Evolutionary conservation across 2,888 invertebrate genomes (phyloP).

Genomic region (Drosophila paramelanica): DNA sequence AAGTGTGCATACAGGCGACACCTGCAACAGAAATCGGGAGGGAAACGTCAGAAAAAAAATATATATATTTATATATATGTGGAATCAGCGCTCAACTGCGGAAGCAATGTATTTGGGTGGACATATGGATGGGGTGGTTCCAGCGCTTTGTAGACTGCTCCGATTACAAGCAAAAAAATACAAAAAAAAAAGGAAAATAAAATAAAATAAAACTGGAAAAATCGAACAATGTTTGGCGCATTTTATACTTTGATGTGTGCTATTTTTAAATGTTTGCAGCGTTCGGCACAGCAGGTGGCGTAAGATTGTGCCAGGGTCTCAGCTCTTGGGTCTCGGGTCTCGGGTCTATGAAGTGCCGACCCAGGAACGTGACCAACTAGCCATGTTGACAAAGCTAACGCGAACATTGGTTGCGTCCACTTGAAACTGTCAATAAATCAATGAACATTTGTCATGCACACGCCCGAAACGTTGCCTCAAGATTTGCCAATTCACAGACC

Average conservation of each 20-base stretch:
- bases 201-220: slow-evolving; percentile 2
- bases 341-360: slow-evolving; percentile 45
- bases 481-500: slow-evolving; percentile 31
- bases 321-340: not conserved
- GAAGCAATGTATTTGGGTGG: slow-evolving; percentile 56
- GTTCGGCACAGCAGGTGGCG: slow-evolving; percentile 68
- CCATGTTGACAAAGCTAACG: slow-evolving; percentile 53
- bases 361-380: slow-evolving; percentile 66
- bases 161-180: slow-evolving; percentile 46
- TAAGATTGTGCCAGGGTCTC: slow-evolving; percentile 18
- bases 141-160: slow-evolving; percentile 55
- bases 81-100: slow-evolving; percentile 46
- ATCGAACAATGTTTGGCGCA: slow-evolving; percentile 40
- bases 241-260: slow-evolving; percentile 58
- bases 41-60: slow-evolving; percentile 3
- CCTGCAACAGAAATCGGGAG: slow-evolving; percentile 52
- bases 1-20: slow-evolving; percentile 59
- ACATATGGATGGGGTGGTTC: slow-evolving; percentile 21
- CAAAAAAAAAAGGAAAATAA: not conserved
- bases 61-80: slow-evolving; percentile 10
- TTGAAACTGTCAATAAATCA: slow-evolving; percentile 71
- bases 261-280: slow-evolving; percentile 61
- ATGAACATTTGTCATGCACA: slow-evolving; percentile 71
- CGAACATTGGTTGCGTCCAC: slow-evolving; percentile 39
- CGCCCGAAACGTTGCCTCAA: slow-evolving; percentile 50